Base-by-base conservation (phyloP, 2,888 invertebrate genomes). In the Thyatira batis region DNA sequence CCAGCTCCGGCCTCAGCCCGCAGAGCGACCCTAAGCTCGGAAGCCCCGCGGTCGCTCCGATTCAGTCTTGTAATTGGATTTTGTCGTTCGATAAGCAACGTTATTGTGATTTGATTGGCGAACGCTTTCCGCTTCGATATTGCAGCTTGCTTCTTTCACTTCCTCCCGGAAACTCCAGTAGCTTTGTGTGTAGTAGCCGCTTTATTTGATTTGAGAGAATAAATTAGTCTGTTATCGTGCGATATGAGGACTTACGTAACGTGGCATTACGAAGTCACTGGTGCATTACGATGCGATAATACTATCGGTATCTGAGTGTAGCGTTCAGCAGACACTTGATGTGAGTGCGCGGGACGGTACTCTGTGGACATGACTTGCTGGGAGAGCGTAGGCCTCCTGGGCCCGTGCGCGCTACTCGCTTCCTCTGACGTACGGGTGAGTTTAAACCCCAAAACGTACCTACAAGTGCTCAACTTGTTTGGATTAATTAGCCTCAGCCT, bases 61-160 rank as follows among this genome's bases (percentile, higher is more conserved):
- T 92, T 92, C 89, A 90, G 87, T 73, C 91, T 92, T 77, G 92
- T 92, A 91, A 92, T 90, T 91, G 85, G 87, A 88, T 90, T 89
- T 87, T 88, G 76, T 84, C 87, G 86, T 87, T 90, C 87, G 78
- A 87, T 89, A 87, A 82, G 81, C 85, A 82, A 85, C 85, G 81
- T 84, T 85, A 77, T 83, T 83, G 82, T 85, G 76, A 87, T 88
- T 87, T 85, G 83, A 88, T 89, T 86, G 86, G 85, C 80, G 76
- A 85, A 81, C 78, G 90, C 90, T 89, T 89, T 85, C 83, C 85
- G 88, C 89, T 89, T 88, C 84, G 77, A 83, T 82, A 85, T 85
- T 82, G 74, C 83, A 84, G 85, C 89, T 87, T 86, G 87, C 89
- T 87, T 87, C 73, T 73, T 74, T 70, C 67, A 77, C 80, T 82